Evolutionary conservation across 2,888 invertebrate species (phyloP), one percentile per base, ranked within the genome.

Genomic region (Empis stercorea): DNA sequence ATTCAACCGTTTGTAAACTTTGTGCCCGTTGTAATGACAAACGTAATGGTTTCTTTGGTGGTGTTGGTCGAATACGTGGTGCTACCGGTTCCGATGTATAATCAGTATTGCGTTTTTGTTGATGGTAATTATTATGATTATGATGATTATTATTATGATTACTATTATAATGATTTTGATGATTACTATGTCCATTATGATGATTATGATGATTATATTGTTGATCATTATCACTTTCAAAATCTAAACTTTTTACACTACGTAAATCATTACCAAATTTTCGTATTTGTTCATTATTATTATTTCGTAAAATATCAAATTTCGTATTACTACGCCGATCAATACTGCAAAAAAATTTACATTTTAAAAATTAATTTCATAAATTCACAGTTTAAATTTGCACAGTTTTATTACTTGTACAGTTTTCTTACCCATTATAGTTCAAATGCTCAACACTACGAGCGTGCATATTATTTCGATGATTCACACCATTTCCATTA

Each of bases 41-140:
- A 10, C 89, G 74, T 43, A 88, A 66, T 0, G 89, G 91, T 61
- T 91, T 91, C 58, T 88, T 84, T 16, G 89, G 91, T 5, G 89
- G 89, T 13, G 82, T 80, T 1, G 88, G 87, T 46, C 84, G 72
- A 3, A 76, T 71, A 51, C 76, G 76, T 10, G 60, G 62, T 46
- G 75, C 74, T 44, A 76, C 75, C 2, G 73, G 73, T 57, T 80
- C 80, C 0, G 79, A 77, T 1, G 75, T 73, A 59, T 76, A 78
- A 58, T 79, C 76, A 41, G 74, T 63, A 47, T 63, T 57, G 52
- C 63, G 65, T 30, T 54, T 54, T 52, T 71, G 57, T 45, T 71
- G 70, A 13, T 71, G 10, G 16, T 36, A 15, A 38, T 38, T 16
- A 17, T 16, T 10, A 17, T 16, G 4, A 15, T 14, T 15, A 36